Conservation (phyloP, 2,888 invertebrate genomes). For the Calameuta filiformis region DNA sequence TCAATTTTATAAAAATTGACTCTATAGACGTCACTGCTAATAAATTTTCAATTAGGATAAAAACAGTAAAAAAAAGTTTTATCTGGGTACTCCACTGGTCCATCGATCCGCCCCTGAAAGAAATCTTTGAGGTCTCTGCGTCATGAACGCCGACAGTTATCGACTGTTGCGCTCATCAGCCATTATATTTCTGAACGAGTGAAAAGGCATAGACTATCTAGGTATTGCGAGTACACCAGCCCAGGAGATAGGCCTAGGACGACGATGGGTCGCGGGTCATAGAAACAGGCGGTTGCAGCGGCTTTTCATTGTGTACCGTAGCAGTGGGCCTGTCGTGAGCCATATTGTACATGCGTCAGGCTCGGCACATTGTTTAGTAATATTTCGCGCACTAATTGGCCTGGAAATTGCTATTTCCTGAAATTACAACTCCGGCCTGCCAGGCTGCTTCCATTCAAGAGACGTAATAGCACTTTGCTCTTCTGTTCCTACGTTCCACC, state of each 20-base stretch:
- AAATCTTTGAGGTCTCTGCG: background rate
- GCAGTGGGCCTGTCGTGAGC: slow-evolving; percentile 15
- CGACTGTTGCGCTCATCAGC: background rate
- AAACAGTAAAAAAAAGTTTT: background rate
- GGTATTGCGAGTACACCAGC: background rate
- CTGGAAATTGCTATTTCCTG: slow-evolving; percentile 53
- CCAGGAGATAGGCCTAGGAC: background rate
- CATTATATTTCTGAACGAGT: background rate
- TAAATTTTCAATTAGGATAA: background rate
- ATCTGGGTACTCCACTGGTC: background rate
- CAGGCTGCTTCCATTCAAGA: slow-evolving; percentile 29
- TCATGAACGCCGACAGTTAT: background rate
- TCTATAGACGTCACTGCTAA: background rate
- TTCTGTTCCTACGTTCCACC: background rate
- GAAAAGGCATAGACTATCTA: background rate
- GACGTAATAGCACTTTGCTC: slow-evolving; percentile 28
- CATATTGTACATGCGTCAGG: slow-evolving; percentile 48
- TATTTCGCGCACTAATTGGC: slow-evolving; percentile 58
- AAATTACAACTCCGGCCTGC: slow-evolving; percentile 43
- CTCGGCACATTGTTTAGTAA: slow-evolving; percentile 51
- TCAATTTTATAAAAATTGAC: background rate
- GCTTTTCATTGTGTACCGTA: slow-evolving; percentile 19
- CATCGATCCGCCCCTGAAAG: background rate
- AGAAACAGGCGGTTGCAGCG: background rate
- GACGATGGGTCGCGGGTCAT: background rate